Evolutionary conservation across 1,140 invertebrate genomes (phyloP).

Genomic region (Conus ventricosus): DNA sequence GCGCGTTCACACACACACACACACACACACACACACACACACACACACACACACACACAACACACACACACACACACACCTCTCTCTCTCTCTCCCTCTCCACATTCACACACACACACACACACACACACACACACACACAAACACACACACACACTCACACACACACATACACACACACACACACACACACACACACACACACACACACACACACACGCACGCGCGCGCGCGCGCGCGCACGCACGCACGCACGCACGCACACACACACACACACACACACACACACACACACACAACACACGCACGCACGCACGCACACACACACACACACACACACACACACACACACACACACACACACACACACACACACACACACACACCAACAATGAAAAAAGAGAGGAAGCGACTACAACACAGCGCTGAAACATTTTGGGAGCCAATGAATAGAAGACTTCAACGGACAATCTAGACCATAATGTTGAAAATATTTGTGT

Average conservation of each 20-base stretch:
- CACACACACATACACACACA: too few relatives aligned
- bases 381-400: neutral
- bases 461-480: too few relatives aligned
- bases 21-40: too few relatives aligned
- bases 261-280: neutral
- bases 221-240: neutral
- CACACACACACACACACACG: neutral
- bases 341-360: constrained; percentile 2
- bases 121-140: neutral
- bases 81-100: too few relatives aligned
- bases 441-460: neutral
- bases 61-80: too few relatives aligned
- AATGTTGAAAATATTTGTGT: too few relatives aligned
- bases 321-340: neutral
- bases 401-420: too few relatives aligned
- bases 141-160: neutral
- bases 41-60: too few relatives aligned
- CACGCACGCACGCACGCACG: neutral
- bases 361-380: constrained; percentile 8
- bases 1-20: too few relatives aligned
- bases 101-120: neutral
- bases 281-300: neutral
- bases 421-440: too few relatives aligned
- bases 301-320: neutral
- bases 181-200: too few relatives aligned